Base-by-base conservation (phyloP, 2,888 invertebrate genomes). In the Lasioglossum lativentre region DNA sequence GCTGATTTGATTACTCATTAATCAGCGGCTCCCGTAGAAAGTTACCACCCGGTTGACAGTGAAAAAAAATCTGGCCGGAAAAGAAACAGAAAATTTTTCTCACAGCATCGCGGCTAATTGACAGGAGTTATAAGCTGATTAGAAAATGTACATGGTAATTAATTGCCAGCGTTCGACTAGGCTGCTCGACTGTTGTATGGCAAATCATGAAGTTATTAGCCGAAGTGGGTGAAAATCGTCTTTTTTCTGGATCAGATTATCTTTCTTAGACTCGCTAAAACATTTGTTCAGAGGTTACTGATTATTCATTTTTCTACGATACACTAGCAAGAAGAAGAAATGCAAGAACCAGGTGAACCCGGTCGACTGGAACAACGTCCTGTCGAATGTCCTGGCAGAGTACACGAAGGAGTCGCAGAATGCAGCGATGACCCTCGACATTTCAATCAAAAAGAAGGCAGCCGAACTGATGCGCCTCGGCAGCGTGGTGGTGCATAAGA, bases 291-390 rank as follows among this genome's bases (percentile, higher is more conserved):
- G 16, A 5, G 4, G 4, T 3, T n/a, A 30, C 16, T 6, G 27
- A 63, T 30, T 2, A 63, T 30, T 2, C 0, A 6, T 5, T 30
- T 6, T 16, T 30, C 27, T 0, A 30, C 16, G 30, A 63, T 14
- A 63, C 45, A 19, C 75, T 10, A 94, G 94, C 59, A 93, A 93
- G 70, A 94, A 94, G 83, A 94, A 93, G 81, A 93, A 93, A 42
- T 94, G 94, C 87, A 93, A 93, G 75, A 90, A 77, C 52, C 90
- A 87, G 79, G 82, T 93, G 59, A 94, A 92, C 82, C 83, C 93
- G 5, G 85, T 92, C 0, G 94, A 94, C 45, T 94, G 94, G 94
- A 94, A 94, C 88, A 93, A 91, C 78, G 90, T 92, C 14, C 45
- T 94, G n/a, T 71, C 91, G 16, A 93, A 91, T 38, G 88, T 91